Evolutionary conservation across 2,113 vertebrate genomes (phyloP), one percentile per base, ranked within the genome.

Genomic region (Chaenocephalus aceratus): DNA sequence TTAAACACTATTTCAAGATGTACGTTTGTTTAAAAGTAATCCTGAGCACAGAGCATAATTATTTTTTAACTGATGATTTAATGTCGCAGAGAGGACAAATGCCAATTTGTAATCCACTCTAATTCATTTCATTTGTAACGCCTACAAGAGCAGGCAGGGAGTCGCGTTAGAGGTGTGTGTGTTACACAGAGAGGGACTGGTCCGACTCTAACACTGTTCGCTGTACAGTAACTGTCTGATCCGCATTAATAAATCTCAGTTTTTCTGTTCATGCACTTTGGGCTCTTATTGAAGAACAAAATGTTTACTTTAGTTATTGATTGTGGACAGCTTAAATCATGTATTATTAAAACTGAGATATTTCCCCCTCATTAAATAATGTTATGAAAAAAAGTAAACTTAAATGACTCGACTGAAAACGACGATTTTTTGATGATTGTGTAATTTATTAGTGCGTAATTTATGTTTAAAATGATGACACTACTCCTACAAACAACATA

Each of bases 201-300:
- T 57, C 74, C 14, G 45, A 80, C 72, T 79, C 65, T 3, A 77
- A 34, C 70, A 36, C 81, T 66, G 72, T 89, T 86, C 75, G 76
- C 77, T 91, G 88, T 91, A 88, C 86, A 85, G 77, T 75, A 85
- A 79, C 79, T 79, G 84, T 91, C 71, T 89, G 83, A 87, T 67
- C 74, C 90, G 72, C 84, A 81, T 89, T 84, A 93, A 93, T 90
- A 93, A 92, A 93, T 51, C 53, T 83, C 78, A 57, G 69, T 83
- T 84, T 77, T 83, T 86, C 86, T 86, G 82, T 88, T 85, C 18
- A 15, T 61, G 59, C 18, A 11, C 26, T 21, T 72, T 64, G 53
- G 73, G 4, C 11, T 79, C 79, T 85, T 72, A 54, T 58, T 87
- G 5, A 53, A 52, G 18, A 74, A 15, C 51, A n/a, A 13, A 46